Evolutionary conservation across 2,797 vertebrate genomes (phyloP).

Genomic region (Cossypha niveicapilla): DNA sequence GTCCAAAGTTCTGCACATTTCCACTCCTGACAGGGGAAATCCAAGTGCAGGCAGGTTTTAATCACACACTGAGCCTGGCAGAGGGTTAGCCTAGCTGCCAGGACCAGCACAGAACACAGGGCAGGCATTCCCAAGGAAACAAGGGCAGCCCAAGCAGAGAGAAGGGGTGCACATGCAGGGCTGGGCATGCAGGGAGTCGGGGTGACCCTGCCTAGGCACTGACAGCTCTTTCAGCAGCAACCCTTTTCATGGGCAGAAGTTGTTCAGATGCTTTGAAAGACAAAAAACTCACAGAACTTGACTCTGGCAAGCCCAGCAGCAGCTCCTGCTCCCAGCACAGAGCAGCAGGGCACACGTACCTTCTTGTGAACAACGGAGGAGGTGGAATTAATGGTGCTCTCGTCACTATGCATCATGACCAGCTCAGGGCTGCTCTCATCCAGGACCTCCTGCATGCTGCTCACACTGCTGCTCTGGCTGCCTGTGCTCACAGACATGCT

Average conservation of each 20-base stretch:
- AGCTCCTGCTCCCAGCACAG: conserved; percentile 1
- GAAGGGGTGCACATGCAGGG: conserved; percentile 11
- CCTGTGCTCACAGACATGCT: conserved; percentile 95
- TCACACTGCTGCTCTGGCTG: conserved; percentile 97
- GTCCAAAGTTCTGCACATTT: background rate
- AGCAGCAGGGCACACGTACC: conserved; percentile 74
- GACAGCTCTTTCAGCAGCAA: background rate
- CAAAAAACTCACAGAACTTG: background rate
- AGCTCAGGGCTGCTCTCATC: conserved; percentile 91
- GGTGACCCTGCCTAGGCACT: background rate
- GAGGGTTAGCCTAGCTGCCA: conserved; percentile 14
- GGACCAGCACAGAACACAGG: background rate
- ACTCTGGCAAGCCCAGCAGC: background rate
- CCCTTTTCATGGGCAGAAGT: background rate
- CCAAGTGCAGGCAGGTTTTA: conserved; percentile 15
- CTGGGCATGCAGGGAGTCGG: background rate
- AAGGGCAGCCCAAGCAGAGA: background rate
- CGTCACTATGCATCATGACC: conserved; percentile 85
- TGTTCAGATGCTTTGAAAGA: background rate
- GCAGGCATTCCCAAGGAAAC: background rate
- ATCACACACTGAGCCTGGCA: background rate
- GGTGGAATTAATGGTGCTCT: conserved; percentile 84
- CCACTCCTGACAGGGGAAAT: background rate
- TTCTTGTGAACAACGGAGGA: conserved; percentile 86
- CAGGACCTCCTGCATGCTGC: conserved; percentile 96